Evolutionary conservation across 2,797 vertebrate genomes (phyloP).

Genomic region (Rhabdomys pumilio): DNA sequence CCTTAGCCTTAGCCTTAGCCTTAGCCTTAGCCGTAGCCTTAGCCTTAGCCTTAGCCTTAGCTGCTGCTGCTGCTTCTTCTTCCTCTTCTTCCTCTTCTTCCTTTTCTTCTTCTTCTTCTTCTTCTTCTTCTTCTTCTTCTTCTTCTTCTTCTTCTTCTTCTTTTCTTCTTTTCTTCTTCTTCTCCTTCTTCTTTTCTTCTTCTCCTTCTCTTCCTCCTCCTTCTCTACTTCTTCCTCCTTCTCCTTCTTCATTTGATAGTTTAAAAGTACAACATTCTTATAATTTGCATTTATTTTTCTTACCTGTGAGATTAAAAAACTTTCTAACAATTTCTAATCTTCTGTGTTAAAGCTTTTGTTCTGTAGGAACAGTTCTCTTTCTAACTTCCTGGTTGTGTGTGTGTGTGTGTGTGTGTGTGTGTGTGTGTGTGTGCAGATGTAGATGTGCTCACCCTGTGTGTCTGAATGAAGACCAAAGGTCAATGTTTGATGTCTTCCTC

Average conservation of each 20-base stretch:
- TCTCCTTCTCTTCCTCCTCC: no score
- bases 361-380: not conserved
- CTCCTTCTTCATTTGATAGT: slow-evolving; percentile 12
- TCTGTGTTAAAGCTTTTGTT: slow-evolving; percentile 65
- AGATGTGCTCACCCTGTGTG: not conserved
- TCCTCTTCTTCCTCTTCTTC: no score
- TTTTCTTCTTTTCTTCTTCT: no score
- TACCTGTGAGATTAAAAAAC: slow-evolving; percentile 23
- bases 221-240: no score
- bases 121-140: not conserved
- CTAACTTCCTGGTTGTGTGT: not conserved
- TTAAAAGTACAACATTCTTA: slow-evolving; percentile 38
- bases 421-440: not conserved
- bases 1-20: not conserved
- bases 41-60: no score
- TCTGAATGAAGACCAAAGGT: not conserved
- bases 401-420: not conserved
- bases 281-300: slow-evolving; percentile 67
- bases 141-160: not conserved
- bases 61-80: no score
- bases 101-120: no score
- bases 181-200: no score
- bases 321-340: slow-evolving; percentile 66
- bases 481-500: not conserved
- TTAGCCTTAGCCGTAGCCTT: not conserved